phyloP scores from a whole-genome alignment of 1,140 invertebrate genomes.

The Rhyacophila brunnea region DNA sequence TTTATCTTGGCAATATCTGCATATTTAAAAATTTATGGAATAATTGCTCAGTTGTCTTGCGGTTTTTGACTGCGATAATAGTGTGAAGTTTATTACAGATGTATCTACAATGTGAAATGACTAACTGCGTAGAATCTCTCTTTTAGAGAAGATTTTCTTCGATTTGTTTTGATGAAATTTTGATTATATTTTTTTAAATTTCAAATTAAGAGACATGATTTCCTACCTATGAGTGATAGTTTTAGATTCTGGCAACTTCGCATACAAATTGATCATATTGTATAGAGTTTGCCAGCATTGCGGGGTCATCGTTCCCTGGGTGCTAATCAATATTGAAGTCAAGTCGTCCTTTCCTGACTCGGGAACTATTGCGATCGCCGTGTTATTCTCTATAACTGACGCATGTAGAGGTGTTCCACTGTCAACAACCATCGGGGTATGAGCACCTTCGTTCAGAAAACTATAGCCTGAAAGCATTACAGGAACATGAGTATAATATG shows the following conservation, averaged over 20 bases:
- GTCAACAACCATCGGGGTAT: slow-evolving; percentile 66
- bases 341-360: slow-evolving; percentile 27
- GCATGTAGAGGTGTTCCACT: slow-evolving; percentile 26
- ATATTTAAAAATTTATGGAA: no score
- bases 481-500: background rate
- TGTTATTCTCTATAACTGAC: slow-evolving; percentile 26
- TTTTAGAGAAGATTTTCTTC: no score
- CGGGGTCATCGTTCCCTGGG: slow-evolving; percentile 57
- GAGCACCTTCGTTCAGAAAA: slow-evolving; percentile 67
- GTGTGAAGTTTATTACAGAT: no score
- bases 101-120: no score
- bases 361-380: slow-evolving; percentile 21
- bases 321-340: slow-evolving; percentile 21
- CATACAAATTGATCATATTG: slow-evolving; percentile 88
- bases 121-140: no score
- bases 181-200: slow-evolving; percentile 1
- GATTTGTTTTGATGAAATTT: no score
- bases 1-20: no score
- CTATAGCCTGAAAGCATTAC: slow-evolving; percentile 56
- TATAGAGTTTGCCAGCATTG: slow-evolving; percentile 95
- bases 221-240: slow-evolving; percentile 66
- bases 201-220: background rate
- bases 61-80: no score
- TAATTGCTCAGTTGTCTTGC: no score
- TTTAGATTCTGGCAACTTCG: slow-evolving; percentile 91